Percentiles rank a stretch among this genome's conserved stretches.
These are phyloP conservation scores for Diarsia rubi DNA, from an alignment of 2,888 invertebrate species.

Conservation along the genomic window DNA sequence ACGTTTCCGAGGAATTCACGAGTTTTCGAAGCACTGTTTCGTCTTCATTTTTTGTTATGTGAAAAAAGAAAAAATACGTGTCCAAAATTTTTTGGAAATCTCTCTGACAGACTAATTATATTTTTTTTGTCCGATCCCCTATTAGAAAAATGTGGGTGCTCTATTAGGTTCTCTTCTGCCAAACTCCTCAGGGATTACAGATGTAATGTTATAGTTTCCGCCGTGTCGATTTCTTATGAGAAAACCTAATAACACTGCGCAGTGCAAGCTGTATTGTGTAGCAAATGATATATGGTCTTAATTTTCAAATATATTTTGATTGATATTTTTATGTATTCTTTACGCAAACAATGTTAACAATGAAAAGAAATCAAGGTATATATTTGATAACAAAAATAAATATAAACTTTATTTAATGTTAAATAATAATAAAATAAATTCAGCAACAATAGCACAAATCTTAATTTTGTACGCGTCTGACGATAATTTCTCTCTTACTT, in stretches of 20 bases:
- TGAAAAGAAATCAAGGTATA: background rate
- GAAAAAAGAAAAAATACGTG: too few relatives aligned
- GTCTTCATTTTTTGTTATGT: too few relatives aligned
- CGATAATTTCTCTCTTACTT: background rate
- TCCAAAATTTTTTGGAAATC: too few relatives aligned
- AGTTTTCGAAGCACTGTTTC: too few relatives aligned
- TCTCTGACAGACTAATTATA: too few relatives aligned
- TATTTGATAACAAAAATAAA: background rate
- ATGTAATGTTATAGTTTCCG: too few relatives aligned
- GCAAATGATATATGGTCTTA: background rate
- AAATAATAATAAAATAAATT: background rate
- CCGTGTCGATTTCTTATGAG: background rate
- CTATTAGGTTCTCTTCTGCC: too few relatives aligned
- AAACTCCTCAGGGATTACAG: too few relatives aligned
- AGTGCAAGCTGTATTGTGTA: background rate
- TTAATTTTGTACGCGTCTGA: background rate
- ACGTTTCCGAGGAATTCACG: too few relatives aligned
- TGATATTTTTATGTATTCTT: too few relatives aligned
- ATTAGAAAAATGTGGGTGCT: too few relatives aligned
- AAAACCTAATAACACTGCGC: background rate
- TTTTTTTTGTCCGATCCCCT: too few relatives aligned
- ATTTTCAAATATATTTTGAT: background rate
- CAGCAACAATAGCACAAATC: background rate
- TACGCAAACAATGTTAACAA: background rate
- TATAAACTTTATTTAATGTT: background rate